phyloP scores from a whole-genome alignment of 2,113 vertebrate genomes.

The Pluvialis apricaria region DNA sequence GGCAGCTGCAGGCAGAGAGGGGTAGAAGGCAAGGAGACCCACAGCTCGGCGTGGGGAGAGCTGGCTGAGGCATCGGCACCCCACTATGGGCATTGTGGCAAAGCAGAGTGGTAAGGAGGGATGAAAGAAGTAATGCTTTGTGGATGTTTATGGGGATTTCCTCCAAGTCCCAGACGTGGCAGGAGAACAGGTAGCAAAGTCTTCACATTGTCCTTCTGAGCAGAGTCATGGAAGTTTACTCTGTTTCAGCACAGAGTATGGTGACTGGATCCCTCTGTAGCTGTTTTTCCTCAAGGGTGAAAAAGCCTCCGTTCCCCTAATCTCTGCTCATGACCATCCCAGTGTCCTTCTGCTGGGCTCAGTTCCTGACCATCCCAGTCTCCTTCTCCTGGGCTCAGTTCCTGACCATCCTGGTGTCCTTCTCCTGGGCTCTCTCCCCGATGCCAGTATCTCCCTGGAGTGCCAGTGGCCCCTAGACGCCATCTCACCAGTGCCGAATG shows the following conservation, averaged over 20 bases:
- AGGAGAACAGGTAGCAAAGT: background rate
- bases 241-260: background rate
- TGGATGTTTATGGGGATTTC: background rate
- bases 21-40: too few relatives aligned
- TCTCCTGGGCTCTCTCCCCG: background rate
- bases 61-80: background rate
- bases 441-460: background rate
- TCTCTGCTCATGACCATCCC: background rate
- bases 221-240: background rate
- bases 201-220: background rate
- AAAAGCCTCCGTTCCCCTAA: background rate
- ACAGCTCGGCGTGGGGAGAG: background rate
- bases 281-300: background rate
- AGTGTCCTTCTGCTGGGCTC: too few relatives aligned
- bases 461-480: background rate
- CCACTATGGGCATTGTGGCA: background rate
- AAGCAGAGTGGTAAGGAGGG: background rate
- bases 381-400: background rate
- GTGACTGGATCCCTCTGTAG: background rate
- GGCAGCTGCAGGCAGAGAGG: too few relatives aligned
- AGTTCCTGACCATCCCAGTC: background rate
- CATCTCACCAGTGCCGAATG: background rate
- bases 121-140: background rate
- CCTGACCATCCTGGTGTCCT: background rate
- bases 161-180: background rate